Percentiles rank a stretch among this genome's conserved stretches.
These are phyloP conservation scores for Merluccius polli DNA, from an alignment of 2,797 vertebrate genomes.

Conservation along the genomic window DNA sequence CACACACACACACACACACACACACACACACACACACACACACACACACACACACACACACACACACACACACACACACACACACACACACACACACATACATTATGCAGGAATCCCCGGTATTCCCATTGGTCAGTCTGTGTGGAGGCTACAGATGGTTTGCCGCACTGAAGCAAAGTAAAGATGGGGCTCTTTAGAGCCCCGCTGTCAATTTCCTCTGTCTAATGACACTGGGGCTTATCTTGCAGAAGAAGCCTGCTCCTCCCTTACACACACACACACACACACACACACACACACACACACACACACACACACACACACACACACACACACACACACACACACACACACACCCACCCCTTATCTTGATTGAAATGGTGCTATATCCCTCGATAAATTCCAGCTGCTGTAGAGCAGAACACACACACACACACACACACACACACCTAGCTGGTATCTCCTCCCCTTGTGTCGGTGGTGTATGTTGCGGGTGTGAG, in stretches of 20 bases:
- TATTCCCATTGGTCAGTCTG: conserved; percentile 87
- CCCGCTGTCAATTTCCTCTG: conserved; percentile 65
- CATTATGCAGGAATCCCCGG: conserved; percentile 95
- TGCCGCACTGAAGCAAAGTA: conserved; percentile 71
- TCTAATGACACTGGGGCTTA: conserved; percentile 59
- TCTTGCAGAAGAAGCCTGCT: conserved; percentile 38
- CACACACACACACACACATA: conserved; percentile 19
- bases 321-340: conserved; percentile 14
- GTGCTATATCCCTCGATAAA: conserved; percentile 23
- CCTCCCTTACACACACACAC: conserved; percentile 34
- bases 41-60: conserved; percentile 24
- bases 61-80: conserved; percentile 24
- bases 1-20: conserved; percentile 20
- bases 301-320: neutral
- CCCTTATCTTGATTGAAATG: conserved; percentile 42
- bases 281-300: conserved; percentile 9
- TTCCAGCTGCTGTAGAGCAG: conserved; percentile 21
- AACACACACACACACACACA: conserved; percentile 7
- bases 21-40: conserved; percentile 21
- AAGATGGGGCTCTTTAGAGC: conserved; percentile 64
- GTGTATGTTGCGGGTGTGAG: conserved; percentile 62
- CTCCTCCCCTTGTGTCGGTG: conserved; percentile 48
- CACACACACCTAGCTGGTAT: conserved; percentile 20
- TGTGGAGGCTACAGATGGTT: conserved; percentile 79
- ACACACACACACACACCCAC: conserved; percentile 11